phyloP scores from a whole-genome alignment of 2,113 vertebrate genomes.

The Pandion haliaetus region DNA sequence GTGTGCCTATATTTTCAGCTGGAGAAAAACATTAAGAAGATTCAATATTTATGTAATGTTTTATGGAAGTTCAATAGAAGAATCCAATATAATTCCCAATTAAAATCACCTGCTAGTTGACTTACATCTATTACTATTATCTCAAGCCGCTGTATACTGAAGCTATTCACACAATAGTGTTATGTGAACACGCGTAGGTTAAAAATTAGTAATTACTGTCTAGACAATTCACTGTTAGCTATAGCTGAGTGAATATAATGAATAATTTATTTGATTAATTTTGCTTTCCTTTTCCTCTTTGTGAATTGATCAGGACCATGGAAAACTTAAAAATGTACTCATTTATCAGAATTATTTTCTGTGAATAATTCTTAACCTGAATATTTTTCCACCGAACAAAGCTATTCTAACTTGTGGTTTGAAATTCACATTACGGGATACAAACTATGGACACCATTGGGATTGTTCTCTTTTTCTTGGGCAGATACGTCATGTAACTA shows the following conservation, averaged over 20 bases:
- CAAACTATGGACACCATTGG: background rate
- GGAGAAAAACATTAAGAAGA: background rate
- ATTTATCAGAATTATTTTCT: constrained; percentile 9
- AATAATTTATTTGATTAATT: constrained; percentile 60
- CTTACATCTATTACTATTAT: constrained; percentile 53
- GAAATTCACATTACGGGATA: background rate
- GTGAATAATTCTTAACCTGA: background rate
- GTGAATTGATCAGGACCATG: constrained; percentile 11
- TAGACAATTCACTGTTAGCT: constrained; percentile 63
- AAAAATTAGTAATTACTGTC: constrained; percentile 62
- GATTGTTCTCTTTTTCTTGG: background rate
- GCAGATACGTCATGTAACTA: background rate
- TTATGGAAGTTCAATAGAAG: constrained; percentile 48
- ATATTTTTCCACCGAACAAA: background rate
- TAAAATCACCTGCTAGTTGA: constrained; percentile 53
- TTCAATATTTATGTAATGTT: constrained; percentile 61
- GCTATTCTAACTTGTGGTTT: background rate
- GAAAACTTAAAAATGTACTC: constrained; percentile 21
- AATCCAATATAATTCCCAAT: constrained; percentile 64
- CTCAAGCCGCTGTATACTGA: background rate
- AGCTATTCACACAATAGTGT: background rate
- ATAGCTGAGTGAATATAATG: constrained; percentile 36
- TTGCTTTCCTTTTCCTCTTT: constrained; percentile 24
- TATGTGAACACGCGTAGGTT: constrained; percentile 24
- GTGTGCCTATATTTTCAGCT: background rate